A percentile compares a stretch with the other conserved stretches of the same genome.
phyloP scores from a whole-genome alignment of 2,797 vertebrate species.

The Ptychadena robeensis region DNA sequence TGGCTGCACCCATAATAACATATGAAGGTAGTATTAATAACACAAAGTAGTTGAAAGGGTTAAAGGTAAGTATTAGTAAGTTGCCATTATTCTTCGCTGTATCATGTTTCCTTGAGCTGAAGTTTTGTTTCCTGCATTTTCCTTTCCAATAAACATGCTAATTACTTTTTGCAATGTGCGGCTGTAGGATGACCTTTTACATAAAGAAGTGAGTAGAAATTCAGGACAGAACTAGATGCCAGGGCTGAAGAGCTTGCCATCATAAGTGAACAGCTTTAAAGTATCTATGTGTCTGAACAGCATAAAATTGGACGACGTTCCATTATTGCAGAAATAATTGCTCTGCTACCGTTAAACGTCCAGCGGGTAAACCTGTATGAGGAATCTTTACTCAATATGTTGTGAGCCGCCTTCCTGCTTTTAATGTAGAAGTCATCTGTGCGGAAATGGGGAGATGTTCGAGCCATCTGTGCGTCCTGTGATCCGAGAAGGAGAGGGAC shows the following conservation, averaged over 20 bases:
- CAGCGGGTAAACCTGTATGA: slow-evolving; percentile 54
- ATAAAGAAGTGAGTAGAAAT: too few relatives aligned
- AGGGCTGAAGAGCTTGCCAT: not conserved
- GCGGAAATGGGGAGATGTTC: slow-evolving; percentile 7
- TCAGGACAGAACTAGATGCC: not conserved
- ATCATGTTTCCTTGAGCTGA: too few relatives aligned
- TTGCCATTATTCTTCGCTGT: too few relatives aligned
- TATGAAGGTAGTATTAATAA: too few relatives aligned
- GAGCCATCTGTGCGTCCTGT: slow-evolving; percentile 41
- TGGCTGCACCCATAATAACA: too few relatives aligned
- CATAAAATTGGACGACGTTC: not conserved
- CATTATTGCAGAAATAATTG: not conserved
- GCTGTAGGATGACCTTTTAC: too few relatives aligned
- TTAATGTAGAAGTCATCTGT: slow-evolving; percentile 40
- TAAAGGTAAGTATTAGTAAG: too few relatives aligned
- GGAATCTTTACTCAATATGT: slow-evolving; percentile 60
- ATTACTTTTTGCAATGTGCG: too few relatives aligned
- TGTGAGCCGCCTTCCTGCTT: slow-evolving; percentile 17
- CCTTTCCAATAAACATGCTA: too few relatives aligned
- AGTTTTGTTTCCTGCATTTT: too few relatives aligned
- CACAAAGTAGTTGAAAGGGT: too few relatives aligned
- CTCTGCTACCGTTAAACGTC: not conserved
- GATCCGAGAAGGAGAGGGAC: slow-evolving; percentile 41
- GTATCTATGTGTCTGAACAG: not conserved
- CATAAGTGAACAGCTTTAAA: not conserved